Base-by-base conservation (phyloP, 2,888 invertebrate species). In the Synanthedon vespiformis region DNA sequence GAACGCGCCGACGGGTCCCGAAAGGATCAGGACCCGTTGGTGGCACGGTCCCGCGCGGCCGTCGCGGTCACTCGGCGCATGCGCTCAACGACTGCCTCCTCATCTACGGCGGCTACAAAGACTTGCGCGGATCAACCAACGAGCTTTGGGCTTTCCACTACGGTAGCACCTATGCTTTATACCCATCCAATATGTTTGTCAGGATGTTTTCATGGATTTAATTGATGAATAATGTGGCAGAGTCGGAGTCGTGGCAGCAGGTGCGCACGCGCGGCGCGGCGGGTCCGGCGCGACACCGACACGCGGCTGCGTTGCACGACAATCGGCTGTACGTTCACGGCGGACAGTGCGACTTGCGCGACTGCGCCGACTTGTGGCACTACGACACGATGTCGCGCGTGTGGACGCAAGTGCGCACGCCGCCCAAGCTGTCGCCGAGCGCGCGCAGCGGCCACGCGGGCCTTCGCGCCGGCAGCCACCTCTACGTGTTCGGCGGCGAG, bases 91-190 rank as follows among this genome's bases (percentile, higher is more conserved):
- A 93, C 60, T 89, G 91, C 61, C 93, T 96, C 92, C 89, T 95
- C 56, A 89, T 96, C 58, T 96, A 95, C 76, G 96, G 96, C 4
- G 96, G 96, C 4, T 96, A 95, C 78, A 92, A 93, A 70, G 96
- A 96, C 74, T 81, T 95, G 56, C 88, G 92, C 53, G 96, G 96
- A 6, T 95, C 95, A 48, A 93, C 93, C 14, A 91, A 92, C 52
- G 95, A 96, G 74, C 82, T 96, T 4, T 96, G 96, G 96, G 93
- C 92, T 2, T 96, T 94, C 71, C 93, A 94, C 77, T 94, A 95
- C 61, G 94, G 95, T 95, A 78, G 65, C 65, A 44, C 44, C 8
- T 34, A 8, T 34, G 27, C 27, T 34, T 34, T 34, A 34, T 34
- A 10, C 34, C 10, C 34, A 34, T 34, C 10, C 2, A 34, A 34